Conservation (phyloP, 2,113 vertebrate species). For the Centrocercus urophasianus region DNA sequence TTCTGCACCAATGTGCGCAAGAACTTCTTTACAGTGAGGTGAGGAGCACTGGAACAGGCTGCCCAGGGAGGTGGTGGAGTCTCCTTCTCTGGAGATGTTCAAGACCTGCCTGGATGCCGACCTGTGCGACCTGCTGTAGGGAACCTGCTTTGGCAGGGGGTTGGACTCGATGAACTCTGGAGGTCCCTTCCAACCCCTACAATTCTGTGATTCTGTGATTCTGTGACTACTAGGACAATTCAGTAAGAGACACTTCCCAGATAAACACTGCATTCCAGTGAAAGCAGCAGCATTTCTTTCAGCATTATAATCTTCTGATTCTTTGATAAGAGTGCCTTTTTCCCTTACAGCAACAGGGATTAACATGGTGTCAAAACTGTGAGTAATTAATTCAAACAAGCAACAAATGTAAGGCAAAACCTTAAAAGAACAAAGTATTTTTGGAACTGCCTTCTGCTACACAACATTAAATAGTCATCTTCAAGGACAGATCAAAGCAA, state of each 20-base stretch:
- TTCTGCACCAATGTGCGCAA: no score
- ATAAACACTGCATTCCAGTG: neutral
- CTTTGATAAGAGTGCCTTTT: neutral
- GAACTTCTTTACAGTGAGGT: no score
- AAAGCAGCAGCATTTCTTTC: neutral
- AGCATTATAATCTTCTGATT: neutral
- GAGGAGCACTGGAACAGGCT: no score
- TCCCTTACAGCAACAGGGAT: neutral
- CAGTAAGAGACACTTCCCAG: neutral
- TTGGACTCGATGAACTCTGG: no score
- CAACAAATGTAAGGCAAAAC: neutral
- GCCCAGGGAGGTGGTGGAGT: no score
- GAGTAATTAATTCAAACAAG: neutral
- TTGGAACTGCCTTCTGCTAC: neutral
- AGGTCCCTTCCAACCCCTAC: no score
- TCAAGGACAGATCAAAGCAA: neutral
- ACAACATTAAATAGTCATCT: neutral
- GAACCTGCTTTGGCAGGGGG: no score
- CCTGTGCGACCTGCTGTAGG: no score
- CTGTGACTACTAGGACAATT: neutral
- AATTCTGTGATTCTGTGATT: no score
- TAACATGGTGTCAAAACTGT: neutral
- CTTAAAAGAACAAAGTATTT: neutral
- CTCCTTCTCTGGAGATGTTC: no score
- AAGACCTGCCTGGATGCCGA: no score